Evolutionary conservation across 2,888 invertebrate genomes (phyloP), one percentile per base, ranked within the genome.

Genomic region (Arrhopalites spinosus): DNA sequence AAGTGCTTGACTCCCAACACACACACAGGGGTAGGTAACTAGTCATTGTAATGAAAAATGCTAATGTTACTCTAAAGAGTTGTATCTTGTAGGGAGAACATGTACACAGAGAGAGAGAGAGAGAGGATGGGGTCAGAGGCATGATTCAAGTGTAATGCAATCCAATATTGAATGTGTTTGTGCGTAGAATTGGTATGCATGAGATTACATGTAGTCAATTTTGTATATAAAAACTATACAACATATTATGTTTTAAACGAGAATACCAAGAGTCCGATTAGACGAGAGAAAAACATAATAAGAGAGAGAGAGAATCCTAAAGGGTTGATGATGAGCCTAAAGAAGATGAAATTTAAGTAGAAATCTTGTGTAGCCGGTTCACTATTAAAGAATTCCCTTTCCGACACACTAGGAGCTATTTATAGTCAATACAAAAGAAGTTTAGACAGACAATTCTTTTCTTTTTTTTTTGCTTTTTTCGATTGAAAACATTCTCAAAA

Each of bases 311-410:
- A 72, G 61, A 50, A 63, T 47, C 72, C 61, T 59, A 56, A n/a
- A 59, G 71, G 69, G 69, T 69, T 53, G 30, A 71, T 59, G 59
- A 43, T 70, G 59, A 56, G 56, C 56, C 36, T n/a, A 56, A 17
- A 64, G 30, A 11, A 3, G 30, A 59, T 3, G 56, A 70, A 64
- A 74, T 74, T 74, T 74, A 36, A 71, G 73, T 69, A 20, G 45
- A 75, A 77, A 77, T 75, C 68, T 77, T 63, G 77, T 74, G 61
- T 71, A 73, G 77, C 75, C 77, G 77, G 77, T 77, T 77, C 71
- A 68, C 63, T 17, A n/a, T 17, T 27, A 30, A 29, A 36, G 8
- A 70, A 59, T 50, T 69, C 70, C 64, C 29, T 43, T 36, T 56
- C 36, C 8, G 23, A 56, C 27, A 47, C 72, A 71, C 72, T 15